These are phyloP conservation scores for Macquaria ambigua DNA, from an alignment of 2,113 vertebrate species.

Conservation along the genomic window DNA sequence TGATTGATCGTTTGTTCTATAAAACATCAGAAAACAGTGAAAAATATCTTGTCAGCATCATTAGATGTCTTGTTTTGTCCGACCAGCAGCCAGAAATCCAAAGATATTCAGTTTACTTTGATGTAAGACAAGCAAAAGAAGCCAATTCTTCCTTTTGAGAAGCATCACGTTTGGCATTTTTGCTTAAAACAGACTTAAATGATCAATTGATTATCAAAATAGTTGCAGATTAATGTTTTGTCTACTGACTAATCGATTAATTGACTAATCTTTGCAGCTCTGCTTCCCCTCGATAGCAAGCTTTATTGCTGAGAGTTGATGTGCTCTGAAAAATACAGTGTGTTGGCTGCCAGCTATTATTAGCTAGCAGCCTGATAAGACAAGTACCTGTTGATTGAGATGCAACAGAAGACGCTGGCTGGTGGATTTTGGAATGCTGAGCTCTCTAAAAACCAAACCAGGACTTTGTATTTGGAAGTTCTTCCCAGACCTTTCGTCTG, in stretches of 20 bases:
- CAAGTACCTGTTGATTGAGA: conserved; percentile 62
- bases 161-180: neutral
- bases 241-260: rapidly evolving
- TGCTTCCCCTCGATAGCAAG: neutral
- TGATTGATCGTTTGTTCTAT: neutral
- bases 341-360: conserved; percentile 49
- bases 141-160: neutral
- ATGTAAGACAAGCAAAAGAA: neutral
- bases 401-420: neutral
- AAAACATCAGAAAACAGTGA: too few relatives aligned
- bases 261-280: neutral
- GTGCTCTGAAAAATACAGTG: conserved; percentile 1
- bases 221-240: neutral
- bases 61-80: neutral
- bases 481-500: neutral
- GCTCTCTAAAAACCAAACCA: neutral
- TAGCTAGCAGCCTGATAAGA: conserved; percentile 65
- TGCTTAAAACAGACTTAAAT: neutral
- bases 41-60: too few relatives aligned
- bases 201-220: neutral
- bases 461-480: neutral
- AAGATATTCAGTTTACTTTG: neutral
- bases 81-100: neutral
- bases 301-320: neutral
- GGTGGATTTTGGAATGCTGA: neutral